Evolutionary conservation across 2,888 invertebrate genomes (phyloP).

Genomic region (Ptychoptera contaminata): DNA sequence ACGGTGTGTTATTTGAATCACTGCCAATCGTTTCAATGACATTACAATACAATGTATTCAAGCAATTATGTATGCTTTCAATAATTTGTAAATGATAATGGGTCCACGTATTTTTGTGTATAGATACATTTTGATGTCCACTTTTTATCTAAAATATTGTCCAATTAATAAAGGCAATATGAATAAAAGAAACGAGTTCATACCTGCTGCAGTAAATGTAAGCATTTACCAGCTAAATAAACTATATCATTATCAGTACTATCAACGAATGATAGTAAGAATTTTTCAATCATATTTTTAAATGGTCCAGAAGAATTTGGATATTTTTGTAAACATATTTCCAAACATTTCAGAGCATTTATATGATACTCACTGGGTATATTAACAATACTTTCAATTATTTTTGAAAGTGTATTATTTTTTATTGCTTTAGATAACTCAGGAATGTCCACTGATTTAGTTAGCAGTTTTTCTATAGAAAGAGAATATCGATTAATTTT

Average conservation of each 20-base stretch:
- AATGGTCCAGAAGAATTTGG: slow-evolving; percentile 18
- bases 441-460: slow-evolving; percentile 15
- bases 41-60: slow-evolving; percentile 17
- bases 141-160: slow-evolving; percentile 17
- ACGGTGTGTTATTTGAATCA: slow-evolving; percentile 9
- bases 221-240: slow-evolving; percentile 18
- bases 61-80: slow-evolving; percentile 15
- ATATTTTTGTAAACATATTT: slow-evolving; percentile 17
- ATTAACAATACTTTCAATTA: slow-evolving; percentile 16
- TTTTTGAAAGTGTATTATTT: slow-evolving; percentile 15
- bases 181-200: neutral
- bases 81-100: slow-evolving; percentile 17
- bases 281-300: slow-evolving; percentile 17
- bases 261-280: slow-evolving; percentile 17
- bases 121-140: slow-evolving; percentile 17
- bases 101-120: slow-evolving; percentile 20
- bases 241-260: slow-evolving; percentile 13
- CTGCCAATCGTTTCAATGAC: slow-evolving; percentile 17
- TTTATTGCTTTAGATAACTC: slow-evolving; percentile 18
- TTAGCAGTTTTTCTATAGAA: slow-evolving; percentile 14
- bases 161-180: neutral
- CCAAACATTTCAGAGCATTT: slow-evolving; percentile 17
- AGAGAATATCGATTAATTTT: neutral
- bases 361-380: slow-evolving; percentile 9
- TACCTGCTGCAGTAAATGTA: slow-evolving; percentile 22